Base-by-base conservation (phyloP, 2,888 invertebrate genomes). In the Drosophila picticornis region DNA sequence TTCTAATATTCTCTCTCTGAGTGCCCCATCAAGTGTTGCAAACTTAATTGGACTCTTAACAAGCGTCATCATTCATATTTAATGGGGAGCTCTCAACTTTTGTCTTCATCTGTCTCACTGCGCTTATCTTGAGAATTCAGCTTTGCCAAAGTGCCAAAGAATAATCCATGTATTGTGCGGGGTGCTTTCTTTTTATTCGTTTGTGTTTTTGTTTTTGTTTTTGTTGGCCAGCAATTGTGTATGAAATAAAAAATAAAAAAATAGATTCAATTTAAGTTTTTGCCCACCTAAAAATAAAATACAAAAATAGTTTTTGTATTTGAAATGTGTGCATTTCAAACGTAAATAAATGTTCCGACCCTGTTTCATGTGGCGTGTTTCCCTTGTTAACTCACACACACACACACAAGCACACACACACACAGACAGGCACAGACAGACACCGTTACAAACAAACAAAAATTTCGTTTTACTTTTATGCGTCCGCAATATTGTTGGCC, bases 341-440 rank as follows among this genome's bases (percentile, higher is more conserved):
- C 82, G 82, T 88, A 84, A 82, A 84, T 84, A 83, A 76, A 83
- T 75, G 77, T 71, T 55, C 34, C 62, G 43, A 64, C 66, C 56
- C 66, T 27, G 13, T 50, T 58, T 31, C n/a, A 22, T 46, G 43
- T 46, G 43, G 6, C 38, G 29, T 71, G 61, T 73, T 57, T 43
- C 27, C 67, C 66, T 58, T 60, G 67, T 65, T 81, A 75, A 80
- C 36, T 71, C 62, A 57, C 53, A 51, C 51, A n/a, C 43, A 34
- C 29, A 48, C 43, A 5, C 11, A 11, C 22, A 25, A n/a, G 4
- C 55, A 36, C n/a, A 57, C 19, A 36, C 25, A 64, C 46, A 56
- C 22, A 6, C 3, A 5, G 0, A 19, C 9, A 13, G 13, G 25
- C 22, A 27, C 13, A 27, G 19, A 4, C 5, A 27, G 19, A 19